phyloP scores from a whole-genome alignment of 2,797 vertebrate species.

The Chiloscyllium punctatum region DNA sequence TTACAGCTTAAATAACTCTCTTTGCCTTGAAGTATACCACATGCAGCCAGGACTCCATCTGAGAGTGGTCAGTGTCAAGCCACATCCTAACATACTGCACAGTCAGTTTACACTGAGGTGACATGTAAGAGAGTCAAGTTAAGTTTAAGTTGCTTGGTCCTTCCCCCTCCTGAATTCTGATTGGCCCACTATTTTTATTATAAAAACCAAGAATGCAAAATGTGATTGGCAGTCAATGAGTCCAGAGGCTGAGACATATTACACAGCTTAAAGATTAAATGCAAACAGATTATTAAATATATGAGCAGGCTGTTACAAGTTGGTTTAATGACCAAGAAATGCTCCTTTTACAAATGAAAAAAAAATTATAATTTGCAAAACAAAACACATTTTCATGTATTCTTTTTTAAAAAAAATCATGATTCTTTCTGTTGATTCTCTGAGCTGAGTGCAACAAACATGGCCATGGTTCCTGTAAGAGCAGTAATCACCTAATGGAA shows the following conservation, averaged over 20 bases:
- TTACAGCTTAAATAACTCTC: not conserved
- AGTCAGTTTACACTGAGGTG: not conserved
- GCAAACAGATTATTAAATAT: not conserved
- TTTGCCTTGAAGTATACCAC: not conserved
- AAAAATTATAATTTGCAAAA: not conserved
- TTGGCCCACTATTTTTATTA: not conserved
- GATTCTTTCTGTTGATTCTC: conserved; percentile 20
- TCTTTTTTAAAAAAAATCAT: not conserved
- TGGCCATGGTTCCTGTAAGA: not conserved
- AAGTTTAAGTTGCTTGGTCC: not conserved
- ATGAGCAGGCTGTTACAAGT: not conserved
- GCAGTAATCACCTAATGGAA: conserved; percentile 29
- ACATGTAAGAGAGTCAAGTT: conserved; percentile 15
- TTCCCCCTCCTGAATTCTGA: not conserved
- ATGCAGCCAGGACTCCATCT: not conserved
- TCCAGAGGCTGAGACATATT: not conserved
- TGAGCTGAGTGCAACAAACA: not conserved
- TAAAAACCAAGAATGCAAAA: not conserved
- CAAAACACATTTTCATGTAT: not conserved
- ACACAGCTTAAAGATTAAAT: not conserved
- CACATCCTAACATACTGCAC: not conserved
- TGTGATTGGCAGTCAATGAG: not conserved
- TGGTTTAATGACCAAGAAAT: not conserved
- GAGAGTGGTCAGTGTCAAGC: not conserved
- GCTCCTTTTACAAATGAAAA: not conserved